Evolutionary conservation across 2,113 vertebrate species (phyloP).

Genomic region (Tupaia chinensis): DNA sequence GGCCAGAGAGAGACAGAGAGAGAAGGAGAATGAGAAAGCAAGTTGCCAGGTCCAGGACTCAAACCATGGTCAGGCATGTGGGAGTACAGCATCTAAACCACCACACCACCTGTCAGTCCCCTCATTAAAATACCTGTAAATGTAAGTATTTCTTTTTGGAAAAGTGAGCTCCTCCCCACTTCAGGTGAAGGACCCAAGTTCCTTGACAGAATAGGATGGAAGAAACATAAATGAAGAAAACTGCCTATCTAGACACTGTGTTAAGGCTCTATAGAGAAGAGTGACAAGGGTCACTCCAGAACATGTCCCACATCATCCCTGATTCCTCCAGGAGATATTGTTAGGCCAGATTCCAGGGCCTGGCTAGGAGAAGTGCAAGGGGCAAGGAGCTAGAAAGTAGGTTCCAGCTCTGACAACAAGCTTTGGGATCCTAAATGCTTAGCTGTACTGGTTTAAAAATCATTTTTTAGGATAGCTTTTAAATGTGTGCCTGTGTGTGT

Average conservation of each 20-base stretch:
- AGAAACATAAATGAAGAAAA: slow-evolving; percentile 6
- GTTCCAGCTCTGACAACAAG: not conserved
- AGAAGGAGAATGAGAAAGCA: too few species aligned
- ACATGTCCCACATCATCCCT: not conserved
- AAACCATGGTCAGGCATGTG: too few species aligned
- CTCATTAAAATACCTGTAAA: slow-evolving; percentile 6
- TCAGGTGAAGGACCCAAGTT: not conserved
- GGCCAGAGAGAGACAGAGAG: too few species aligned
- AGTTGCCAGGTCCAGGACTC: too few species aligned
- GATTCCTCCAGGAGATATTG: not conserved
- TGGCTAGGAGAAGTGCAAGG: not conserved
- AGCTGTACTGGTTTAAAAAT: not conserved
- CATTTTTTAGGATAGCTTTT: not conserved
- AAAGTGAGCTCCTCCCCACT: not conserved
- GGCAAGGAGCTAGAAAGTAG: not conserved
- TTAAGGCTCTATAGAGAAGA: not conserved
- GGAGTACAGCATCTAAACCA: too few species aligned
- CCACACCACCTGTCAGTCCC: too few species aligned
- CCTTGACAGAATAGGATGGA: not conserved
- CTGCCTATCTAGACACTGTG: not conserved
- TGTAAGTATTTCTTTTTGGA: not conserved
- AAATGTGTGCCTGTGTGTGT: not conserved
- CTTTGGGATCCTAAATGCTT: not conserved
- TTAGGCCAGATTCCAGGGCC: not conserved
- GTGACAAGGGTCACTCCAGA: not conserved